These are phyloP conservation scores for Cyprinodon tularosa DNA, from an alignment of 2,113 vertebrate genomes.

Conservation along the genomic window DNA sequence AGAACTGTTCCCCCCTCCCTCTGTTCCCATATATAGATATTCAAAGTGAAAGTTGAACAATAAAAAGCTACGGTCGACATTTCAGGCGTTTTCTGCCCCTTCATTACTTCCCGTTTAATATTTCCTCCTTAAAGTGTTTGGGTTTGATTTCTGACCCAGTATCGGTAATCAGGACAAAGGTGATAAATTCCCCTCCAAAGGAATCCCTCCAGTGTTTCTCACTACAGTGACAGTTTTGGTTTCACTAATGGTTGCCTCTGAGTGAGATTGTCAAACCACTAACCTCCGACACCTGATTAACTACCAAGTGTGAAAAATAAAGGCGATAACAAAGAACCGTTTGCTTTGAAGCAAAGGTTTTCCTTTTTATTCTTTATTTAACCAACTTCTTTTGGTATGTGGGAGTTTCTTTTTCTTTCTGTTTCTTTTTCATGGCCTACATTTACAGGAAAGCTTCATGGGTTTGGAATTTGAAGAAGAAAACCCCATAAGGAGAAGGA, in stretches of 20 bases:
- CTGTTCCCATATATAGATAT: too few relatives aligned
- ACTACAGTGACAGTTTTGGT: background rate
- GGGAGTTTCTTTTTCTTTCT: constrained; percentile 52
- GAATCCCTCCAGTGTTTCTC: background rate
- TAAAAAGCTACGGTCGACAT: too few relatives aligned
- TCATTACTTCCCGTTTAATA: too few relatives aligned
- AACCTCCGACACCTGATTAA: constrained; percentile 49
- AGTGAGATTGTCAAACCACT: constrained; percentile 10
- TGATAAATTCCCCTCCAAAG: background rate
- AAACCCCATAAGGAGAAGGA: constrained; percentile 1
- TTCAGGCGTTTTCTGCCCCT: too few relatives aligned
- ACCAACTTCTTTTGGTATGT: constrained; percentile 59
- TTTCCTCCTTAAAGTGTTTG: too few relatives aligned
- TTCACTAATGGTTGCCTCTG: background rate
- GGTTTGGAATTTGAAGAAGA: constrained; percentile 49
- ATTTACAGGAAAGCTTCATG: constrained; percentile 73
- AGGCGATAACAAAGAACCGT: constrained; percentile 33
- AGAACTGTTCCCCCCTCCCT: too few relatives aligned
- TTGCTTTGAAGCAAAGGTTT: constrained; percentile 32
- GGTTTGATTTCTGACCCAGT: background rate
- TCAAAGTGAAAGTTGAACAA: too few relatives aligned
- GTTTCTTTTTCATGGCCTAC: constrained; percentile 58
- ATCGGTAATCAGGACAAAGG: background rate
- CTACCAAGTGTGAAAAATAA: constrained; percentile 32
- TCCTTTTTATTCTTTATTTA: constrained; percentile 64